Base-by-base conservation (phyloP, 2,797 vertebrate genomes). In the Acipenser oxyrinchus region DNA sequence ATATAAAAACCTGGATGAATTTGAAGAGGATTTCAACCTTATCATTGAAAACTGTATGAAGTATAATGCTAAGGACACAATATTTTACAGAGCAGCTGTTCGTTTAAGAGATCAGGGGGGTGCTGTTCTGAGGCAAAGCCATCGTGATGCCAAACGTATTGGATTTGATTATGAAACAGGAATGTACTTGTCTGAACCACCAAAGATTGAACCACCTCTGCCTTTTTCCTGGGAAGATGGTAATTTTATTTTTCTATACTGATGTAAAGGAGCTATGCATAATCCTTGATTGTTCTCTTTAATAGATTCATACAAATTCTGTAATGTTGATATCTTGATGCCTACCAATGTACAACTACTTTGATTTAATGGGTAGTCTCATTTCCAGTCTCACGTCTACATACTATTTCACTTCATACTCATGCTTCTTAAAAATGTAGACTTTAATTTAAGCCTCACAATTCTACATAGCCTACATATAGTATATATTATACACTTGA, bases 161-260 rank as follows among this genome's bases (percentile, higher is more conserved):
- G 96, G 96, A 72, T 95, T 93, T 6, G 94, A 97, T 78, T 70
- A 77, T 23, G 89, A 91, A 75, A 94, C 92, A 12, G 93, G 94
- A 77, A 91, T 92, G 90, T 96, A 97, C 78, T 86, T 96, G 72
- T 9, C 87, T 0, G 92, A 96, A 71, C 85, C 88, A 69, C 96
- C 96, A 0, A 91, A 93, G 63, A 79, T 86, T 50, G 92, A 91
- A 79, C 76, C 86, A 6, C 75, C 84, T 0, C 79, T 84, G 53
- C 82, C 90, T n/a, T 98, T 98, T 84, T 93, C 94, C 49, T 99
- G 96, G 96, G 95, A 97, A 71, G 94, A 97, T 2, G 96, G 96
- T 98, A 88, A 92, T 90, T 90, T 53, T 8, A 13, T 1, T 69
- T 74, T 15, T 37, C 18, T 62, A 4, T 37, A 12, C 8, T 60